Base-by-base conservation (phyloP, 2,888 invertebrate genomes). In the Pollenia angustigena region DNA sequence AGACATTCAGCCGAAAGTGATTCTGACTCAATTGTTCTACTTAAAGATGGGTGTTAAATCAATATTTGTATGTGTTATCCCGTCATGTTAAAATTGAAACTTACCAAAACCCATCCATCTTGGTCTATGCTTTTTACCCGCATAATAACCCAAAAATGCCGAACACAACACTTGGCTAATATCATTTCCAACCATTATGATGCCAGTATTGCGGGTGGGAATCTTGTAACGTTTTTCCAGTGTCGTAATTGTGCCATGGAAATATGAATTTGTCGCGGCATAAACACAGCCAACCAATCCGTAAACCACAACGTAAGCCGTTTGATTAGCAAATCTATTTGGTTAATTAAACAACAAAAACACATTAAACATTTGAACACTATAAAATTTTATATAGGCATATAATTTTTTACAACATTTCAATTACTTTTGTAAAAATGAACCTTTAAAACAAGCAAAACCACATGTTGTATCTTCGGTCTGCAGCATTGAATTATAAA, bases 221-320 rank as follows among this genome's bases (percentile, higher is more conserved):
- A 96, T 96, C 91, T 95, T 96, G 90, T 95, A 96, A 87, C 96
- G 94, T 90, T 96, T 96, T 90, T 96, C 96, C 88, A 96, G 92
- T 0, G 96, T 96, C 32, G 96, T 96, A 75, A 96, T 95, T 16
- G 95, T 96, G 4, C 96, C 96, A 89, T 95, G 95, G 90, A 95
- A 96, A 90, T 96, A 96, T 0, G 96, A 94, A 90, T 95, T 96
- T 78, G 95, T 95, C 88, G 96, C 96, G n/a, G 95, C 94, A 90
- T 95, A 95, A 83, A 96, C 94, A 89, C 95, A 95, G 1, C 96
- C 96, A 9, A 95, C 94, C n/a, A 96, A 91, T 14, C 96, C 96
- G 89, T 95, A 96, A 0, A 96, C 92, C 78, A 95, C 93, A 2
- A 96, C 92, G 60, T 91, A 93, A n/a, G 90, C 89, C 16, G 91